A percentile compares a stretch with the other conserved stretches of the same genome.
phyloP scores from a whole-genome alignment of 2,888 invertebrate genomes.

The Drepana falcataria region DNA sequence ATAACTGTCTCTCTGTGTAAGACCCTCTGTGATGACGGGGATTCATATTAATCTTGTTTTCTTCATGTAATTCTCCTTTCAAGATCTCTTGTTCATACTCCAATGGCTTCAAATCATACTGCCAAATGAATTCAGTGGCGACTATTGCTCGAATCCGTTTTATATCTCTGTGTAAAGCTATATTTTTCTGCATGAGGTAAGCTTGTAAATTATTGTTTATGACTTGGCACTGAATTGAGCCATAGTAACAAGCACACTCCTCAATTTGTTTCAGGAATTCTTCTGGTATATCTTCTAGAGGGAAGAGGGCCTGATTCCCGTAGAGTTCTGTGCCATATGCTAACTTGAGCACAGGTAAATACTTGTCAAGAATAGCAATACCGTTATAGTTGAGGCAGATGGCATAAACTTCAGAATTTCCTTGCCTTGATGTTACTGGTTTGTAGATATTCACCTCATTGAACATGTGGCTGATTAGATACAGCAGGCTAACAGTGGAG shows the following conservation, averaged over 20 bases:
- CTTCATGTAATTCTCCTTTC: conserved; percentile 60
- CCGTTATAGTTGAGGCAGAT: conserved; percentile 83
- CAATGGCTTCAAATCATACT: conserved; percentile 78
- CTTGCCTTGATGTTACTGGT: conserved; percentile 94
- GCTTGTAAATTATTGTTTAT: conserved; percentile 83
- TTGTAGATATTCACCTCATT: conserved; percentile 87
- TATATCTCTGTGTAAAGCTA: conserved; percentile 52
- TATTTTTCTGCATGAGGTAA: conserved; percentile 74
- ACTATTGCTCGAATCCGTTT: conserved; percentile 71
- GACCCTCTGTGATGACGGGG: conserved; percentile 76
- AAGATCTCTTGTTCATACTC: conserved; percentile 66
- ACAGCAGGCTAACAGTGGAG: conserved; percentile 87
- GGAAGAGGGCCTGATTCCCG: conserved; percentile 76
- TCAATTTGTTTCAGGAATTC: conserved; percentile 82
- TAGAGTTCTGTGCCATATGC: conserved; percentile 63
- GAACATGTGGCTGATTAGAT: conserved; percentile 87
- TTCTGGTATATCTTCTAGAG: conserved; percentile 76
- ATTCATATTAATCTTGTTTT: conserved; percentile 65
- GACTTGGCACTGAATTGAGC: conserved; percentile 81
- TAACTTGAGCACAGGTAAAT: conserved; percentile 59
- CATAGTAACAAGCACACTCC: conserved; percentile 82
- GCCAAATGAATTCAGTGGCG: conserved; percentile 77
- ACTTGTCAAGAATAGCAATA: conserved; percentile 45
- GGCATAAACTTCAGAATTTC: conserved; percentile 96
- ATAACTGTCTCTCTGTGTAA: conserved; percentile 75